A percentile compares a stretch with the other conserved stretches of the same genome.
Evolutionary conservation across 2,888 invertebrate species (phyloP).

Genomic region (Stenotaenia linearis): DNA sequence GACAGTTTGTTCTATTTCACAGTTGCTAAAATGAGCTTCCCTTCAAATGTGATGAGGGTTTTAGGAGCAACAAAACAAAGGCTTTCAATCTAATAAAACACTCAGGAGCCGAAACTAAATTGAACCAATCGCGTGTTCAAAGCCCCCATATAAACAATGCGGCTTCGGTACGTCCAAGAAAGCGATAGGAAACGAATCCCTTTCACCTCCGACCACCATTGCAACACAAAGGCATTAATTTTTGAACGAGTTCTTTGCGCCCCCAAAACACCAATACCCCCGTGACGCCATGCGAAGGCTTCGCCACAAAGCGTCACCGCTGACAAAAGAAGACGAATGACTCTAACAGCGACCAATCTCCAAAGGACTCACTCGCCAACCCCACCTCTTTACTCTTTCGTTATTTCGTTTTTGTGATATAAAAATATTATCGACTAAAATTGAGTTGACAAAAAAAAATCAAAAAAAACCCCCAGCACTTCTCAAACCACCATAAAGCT

Average conservation of each 20-base stretch:
- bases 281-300: constrained; percentile 13
- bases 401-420: constrained; percentile 8
- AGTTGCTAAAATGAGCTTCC: constrained; percentile 23
- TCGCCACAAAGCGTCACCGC: constrained; percentile 17
- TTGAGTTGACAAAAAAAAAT: background rate
- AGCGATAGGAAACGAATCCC: constrained; percentile 24
- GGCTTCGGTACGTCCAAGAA: background rate
- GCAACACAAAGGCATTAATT: constrained; percentile 20
- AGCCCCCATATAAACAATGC: constrained; percentile 10
- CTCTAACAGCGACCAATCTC: constrained; percentile 8
- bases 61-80: constrained; percentile 19
- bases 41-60: constrained; percentile 14
- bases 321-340: constrained; percentile 26
- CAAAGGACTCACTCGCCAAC: constrained; percentile 22
- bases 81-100: constrained; percentile 26
- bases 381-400: constrained; percentile 14
- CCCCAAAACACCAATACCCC: constrained; percentile 1
- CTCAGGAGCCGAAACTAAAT: constrained; percentile 24
- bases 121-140: constrained; percentile 20
- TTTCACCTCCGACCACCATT: constrained; percentile 23
- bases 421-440: constrained; percentile 20
- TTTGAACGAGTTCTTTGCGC: constrained; percentile 24
- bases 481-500: background rate
- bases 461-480: background rate
- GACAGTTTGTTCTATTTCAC: constrained; percentile 33